Base-by-base conservation (phyloP, 2,888 invertebrate genomes). In the Eilema sororculum region DNA sequence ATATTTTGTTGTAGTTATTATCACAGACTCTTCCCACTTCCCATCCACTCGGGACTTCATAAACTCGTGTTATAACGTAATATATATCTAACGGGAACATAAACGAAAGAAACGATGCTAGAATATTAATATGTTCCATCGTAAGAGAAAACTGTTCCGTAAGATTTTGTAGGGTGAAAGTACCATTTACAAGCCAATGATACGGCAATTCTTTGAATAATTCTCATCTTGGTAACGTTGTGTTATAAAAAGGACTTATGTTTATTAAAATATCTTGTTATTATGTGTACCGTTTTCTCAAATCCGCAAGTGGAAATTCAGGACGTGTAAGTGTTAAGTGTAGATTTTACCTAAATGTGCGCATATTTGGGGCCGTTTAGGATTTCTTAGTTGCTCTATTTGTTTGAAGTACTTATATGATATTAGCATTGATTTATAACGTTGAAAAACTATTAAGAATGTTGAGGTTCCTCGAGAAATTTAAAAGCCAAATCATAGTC, bases 121-220 rank as follows among this genome's bases (percentile, higher is more conserved):
- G 69, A 72, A 72, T 69, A 66, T 63, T 69, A 72, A 69, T 72
- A 72, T 22, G 46, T 30, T 33, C 16, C 46, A n/a, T 65, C 61
- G 25, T 52, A 37, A 37, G 41, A 41, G 64, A 56, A 72, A 69
- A 72, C 58, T 52, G 68, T 57, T 62, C 46, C 33, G 61, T n/a
- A 16, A 41, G 20, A 41, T 69, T 65, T 70, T 58, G 25, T 60
- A 52, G 46, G 67, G 62, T 62, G 30, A 28, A 28, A 61, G 37
- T 24, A 41, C 57, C 68, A 61, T 65, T 68, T 68, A 65, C 37
- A 33, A 61, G 52, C 69, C 37, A 6, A 56, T 52, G 30, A 57
- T 65, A 52, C 20, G 61, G 61, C 52, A 57, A 69, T 65, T 61
- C 56, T 61, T 65, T 20, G 65, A 65, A 69, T 69, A 57, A 61